These are phyloP conservation scores for Platyura marginata DNA, from an alignment of 1,140 invertebrate genomes.

Conservation along the genomic window DNA sequence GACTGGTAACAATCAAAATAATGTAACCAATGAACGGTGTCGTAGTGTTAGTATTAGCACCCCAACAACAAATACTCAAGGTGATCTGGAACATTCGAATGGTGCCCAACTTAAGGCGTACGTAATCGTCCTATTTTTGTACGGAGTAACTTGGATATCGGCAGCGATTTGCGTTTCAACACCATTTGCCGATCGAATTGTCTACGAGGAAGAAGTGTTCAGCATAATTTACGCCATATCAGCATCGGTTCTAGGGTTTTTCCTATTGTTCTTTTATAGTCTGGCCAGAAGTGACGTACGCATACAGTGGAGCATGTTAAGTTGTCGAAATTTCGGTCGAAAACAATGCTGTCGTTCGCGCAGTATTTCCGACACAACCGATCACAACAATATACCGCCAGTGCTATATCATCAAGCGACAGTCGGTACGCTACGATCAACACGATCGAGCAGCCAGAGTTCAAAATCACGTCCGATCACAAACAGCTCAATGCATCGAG, in stretches of 20 bases:
- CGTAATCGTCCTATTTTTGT: constrained; percentile 56
- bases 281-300: constrained; percentile 66
- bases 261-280: constrained; percentile 71
- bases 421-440: constrained; percentile 29
- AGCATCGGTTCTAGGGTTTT: constrained; percentile 52
- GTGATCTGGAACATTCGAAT: constrained; percentile 65
- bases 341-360: constrained; percentile 40
- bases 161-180: constrained; percentile 31
- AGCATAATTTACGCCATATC: constrained; percentile 57
- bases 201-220: constrained; percentile 55
- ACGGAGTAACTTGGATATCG: constrained; percentile 52
- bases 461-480: constrained; percentile 23
- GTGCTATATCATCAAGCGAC: constrained; percentile 11
- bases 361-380: constrained; percentile 42
- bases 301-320: constrained; percentile 40
- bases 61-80: constrained; percentile 49
- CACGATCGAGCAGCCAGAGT: constrained; percentile 38
- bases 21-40: constrained; percentile 26
- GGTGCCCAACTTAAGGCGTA: constrained; percentile 63
- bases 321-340: constrained; percentile 16
- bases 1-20: constrained; percentile 24
- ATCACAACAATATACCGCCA: constrained; percentile 13
- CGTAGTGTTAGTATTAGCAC: constrained; percentile 41
- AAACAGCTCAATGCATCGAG: constrained; percentile 31
- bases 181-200: constrained; percentile 7